Conservation (phyloP, 2,888 invertebrate genomes). For the Lithophane ornitopus region DNA sequence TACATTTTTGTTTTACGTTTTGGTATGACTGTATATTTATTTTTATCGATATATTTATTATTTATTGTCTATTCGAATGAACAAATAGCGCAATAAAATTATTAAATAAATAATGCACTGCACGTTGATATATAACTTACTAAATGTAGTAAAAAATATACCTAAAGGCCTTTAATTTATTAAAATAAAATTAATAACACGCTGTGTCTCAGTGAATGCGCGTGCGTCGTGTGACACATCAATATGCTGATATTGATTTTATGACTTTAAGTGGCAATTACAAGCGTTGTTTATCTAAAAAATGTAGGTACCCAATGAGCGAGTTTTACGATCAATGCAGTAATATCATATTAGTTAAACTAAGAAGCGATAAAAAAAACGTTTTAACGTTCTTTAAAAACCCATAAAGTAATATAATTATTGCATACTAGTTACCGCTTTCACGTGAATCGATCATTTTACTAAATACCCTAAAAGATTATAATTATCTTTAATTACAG, state of each 20-base stretch:
- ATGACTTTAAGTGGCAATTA: conserved; percentile 77
- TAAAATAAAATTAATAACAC: conserved; percentile 74
- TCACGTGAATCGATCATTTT: conserved; percentile 77
- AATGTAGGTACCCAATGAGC: conserved; percentile 72
- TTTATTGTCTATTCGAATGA: no score
- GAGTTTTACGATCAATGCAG: conserved; percentile 75
- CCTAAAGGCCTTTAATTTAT: conserved; percentile 62
- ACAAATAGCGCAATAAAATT: conserved; percentile 56
- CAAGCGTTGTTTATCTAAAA: conserved; percentile 78
- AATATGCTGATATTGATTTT: conserved; percentile 79
- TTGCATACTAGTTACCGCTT: conserved; percentile 73
- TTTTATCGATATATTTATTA: no score
- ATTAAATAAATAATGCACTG: conserved; percentile 52
- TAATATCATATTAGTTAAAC: conserved; percentile 77
- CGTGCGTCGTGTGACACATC: conserved; percentile 70
- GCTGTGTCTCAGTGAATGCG: conserved; percentile 71
- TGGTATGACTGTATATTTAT: no score
- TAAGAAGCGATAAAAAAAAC: conserved; percentile 80
- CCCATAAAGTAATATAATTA: conserved; percentile 78
- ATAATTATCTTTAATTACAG: conserved; percentile 77
- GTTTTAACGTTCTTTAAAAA: conserved; percentile 77
- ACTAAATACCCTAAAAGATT: conserved; percentile 75
- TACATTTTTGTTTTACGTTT: not conserved
- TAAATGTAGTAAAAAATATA: conserved; percentile 42
- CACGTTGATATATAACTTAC: conserved; percentile 34